phyloP scores from a whole-genome alignment of 1,140 invertebrate species.

The Spodoptera frugiperda region DNA sequence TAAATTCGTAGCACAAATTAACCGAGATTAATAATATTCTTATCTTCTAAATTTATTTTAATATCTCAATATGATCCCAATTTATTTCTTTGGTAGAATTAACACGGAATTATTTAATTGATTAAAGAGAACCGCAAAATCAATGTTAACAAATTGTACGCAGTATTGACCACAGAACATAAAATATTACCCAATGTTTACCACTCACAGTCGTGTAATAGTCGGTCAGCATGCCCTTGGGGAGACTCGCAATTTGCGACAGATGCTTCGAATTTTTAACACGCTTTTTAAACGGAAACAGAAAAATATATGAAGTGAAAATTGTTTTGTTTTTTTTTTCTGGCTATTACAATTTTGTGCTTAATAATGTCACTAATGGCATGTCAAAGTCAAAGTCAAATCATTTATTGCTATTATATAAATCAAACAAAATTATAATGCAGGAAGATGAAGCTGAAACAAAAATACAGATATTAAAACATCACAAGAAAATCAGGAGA shows the following conservation, averaged over 20 bases:
- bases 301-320: constrained; percentile 26
- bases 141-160: constrained; percentile 34
- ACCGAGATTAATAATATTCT: no score
- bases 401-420: no score
- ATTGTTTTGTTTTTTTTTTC: not conserved
- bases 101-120: constrained; percentile 14
- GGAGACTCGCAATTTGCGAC: constrained; percentile 3
- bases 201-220: constrained; percentile 1
- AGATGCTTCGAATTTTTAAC: constrained; percentile 20
- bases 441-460: not conserved
- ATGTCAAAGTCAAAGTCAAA: no score
- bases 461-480: not conserved
- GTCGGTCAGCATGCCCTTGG: constrained; percentile 8
- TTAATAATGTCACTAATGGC: no score
- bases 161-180: constrained; percentile 8
- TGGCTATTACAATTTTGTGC: not conserved
- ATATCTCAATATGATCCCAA: no score
- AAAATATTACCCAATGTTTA: not conserved
- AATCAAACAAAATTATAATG: no score
- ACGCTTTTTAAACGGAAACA: constrained; percentile 7
- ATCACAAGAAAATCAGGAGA: not conserved
- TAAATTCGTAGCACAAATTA: no score
- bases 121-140: constrained; percentile 14
- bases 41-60: no score
- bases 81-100: not conserved